phyloP scores from a whole-genome alignment of 2,113 vertebrate genomes.

The Brachionichthys hirsutus region DNA sequence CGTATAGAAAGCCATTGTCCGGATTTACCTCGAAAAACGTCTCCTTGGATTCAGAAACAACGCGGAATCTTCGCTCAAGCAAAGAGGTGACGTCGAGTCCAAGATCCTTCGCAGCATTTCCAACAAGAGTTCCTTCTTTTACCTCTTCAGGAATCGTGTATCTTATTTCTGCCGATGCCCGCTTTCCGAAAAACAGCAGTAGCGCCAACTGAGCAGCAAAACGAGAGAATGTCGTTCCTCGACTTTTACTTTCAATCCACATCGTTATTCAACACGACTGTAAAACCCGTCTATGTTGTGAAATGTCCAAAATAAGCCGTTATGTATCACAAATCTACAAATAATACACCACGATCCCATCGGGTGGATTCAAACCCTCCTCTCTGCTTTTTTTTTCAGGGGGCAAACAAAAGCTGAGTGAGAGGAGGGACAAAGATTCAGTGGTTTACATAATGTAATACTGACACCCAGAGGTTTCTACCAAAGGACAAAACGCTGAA shows the following conservation, averaged over 20 bases:
- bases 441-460: neutral
- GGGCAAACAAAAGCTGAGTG: too few relatives aligned
- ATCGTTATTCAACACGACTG: too few relatives aligned
- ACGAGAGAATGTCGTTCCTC: too few relatives aligned
- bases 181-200: conserved; percentile 20
- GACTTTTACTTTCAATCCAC: neutral
- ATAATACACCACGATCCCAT: neutral
- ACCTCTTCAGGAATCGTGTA: conserved; percentile 75
- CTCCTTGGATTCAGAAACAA: conserved; percentile 61
- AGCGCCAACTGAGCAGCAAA: neutral
- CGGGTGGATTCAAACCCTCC: too few relatives aligned
- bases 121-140: conserved; percentile 71
- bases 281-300: too few relatives aligned
- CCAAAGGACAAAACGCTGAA: neutral
- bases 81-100: conserved; percentile 64
- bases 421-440: neutral
- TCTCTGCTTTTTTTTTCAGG: too few relatives aligned
- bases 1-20: conserved; percentile 71
- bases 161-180: conserved; percentile 46
- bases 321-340: too few relatives aligned
- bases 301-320: too few relatives aligned
- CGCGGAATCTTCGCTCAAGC: conserved; percentile 51
- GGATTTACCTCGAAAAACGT: conserved; percentile 67
- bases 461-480: neutral
- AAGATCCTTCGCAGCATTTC: conserved; percentile 73